A percentile compares a stretch with the other conserved stretches of the same genome.
These are phyloP conservation scores for Acrocera orbiculus DNA, from an alignment of 2,888 invertebrate species.

Conservation along the genomic window DNA sequence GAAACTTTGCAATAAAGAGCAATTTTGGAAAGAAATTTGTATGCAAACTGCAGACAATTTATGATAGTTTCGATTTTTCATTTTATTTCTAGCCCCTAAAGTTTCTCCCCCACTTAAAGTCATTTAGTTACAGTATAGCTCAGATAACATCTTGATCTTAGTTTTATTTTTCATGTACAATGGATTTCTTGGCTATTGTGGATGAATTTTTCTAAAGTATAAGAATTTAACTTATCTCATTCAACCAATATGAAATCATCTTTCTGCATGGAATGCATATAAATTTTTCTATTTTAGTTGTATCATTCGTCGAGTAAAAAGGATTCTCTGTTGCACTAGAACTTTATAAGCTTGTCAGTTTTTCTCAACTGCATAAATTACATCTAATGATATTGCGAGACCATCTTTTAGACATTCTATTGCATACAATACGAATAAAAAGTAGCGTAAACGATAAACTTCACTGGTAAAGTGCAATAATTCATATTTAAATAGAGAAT, in stretches of 20 bases:
- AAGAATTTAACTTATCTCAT: no score
- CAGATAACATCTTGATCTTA: no score
- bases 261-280: slow-evolving; percentile 8
- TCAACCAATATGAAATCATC: no score
- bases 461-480: slow-evolving; percentile 4
- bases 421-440: slow-evolving; percentile 1
- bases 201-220: no score
- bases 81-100: background rate
- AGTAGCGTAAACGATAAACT: slow-evolving; percentile 3
- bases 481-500: slow-evolving; percentile 5
- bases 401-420: slow-evolving; percentile 2
- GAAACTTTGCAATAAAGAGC: no score
- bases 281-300: slow-evolving; percentile 6
- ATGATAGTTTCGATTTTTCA: slow-evolving; percentile 10
- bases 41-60: slow-evolving; percentile 10
- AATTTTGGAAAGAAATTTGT: slow-evolving; percentile 8
- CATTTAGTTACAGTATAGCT: no score
- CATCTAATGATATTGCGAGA: slow-evolving; percentile 7
- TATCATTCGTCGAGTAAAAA: slow-evolving; percentile 4
- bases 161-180: no score
- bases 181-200: no score
- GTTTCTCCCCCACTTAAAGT: background rate
- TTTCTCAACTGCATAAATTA: slow-evolving; percentile 7
- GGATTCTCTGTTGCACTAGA: slow-evolving; percentile 4
- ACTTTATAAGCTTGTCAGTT: slow-evolving; percentile 9